Evolutionary conservation across 2,797 vertebrate genomes (phyloP).

Genomic region (Lepilemur septentrionalis): DNA sequence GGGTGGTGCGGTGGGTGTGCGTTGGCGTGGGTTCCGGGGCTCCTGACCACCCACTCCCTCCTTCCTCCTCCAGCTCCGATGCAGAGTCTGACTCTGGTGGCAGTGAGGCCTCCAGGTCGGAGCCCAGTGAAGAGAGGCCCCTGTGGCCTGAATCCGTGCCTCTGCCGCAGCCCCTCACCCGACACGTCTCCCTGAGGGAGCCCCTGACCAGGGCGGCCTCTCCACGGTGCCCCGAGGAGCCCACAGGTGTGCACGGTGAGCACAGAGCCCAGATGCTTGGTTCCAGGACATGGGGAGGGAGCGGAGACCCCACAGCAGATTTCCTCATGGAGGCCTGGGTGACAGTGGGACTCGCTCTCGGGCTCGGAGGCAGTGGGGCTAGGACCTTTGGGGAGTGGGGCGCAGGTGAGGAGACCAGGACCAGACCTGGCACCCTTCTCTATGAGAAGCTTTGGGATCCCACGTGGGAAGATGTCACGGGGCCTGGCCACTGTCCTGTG

Average conservation of each 20-base stretch:
- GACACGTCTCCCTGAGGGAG: neutral
- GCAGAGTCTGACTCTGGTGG: conserved; percentile 65
- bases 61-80: conserved; percentile 80
- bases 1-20: rapidly evolving
- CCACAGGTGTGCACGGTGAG: conserved; percentile 80
- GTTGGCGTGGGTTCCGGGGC: rapidly evolving
- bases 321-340: rapidly evolving
- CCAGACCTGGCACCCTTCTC: neutral
- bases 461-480: neutral
- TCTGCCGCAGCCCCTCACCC: neutral
- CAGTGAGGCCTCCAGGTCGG: rapidly evolving
- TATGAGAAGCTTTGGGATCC: neutral
- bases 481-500: neutral
- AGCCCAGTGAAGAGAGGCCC: neutral
- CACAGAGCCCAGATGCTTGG: neutral
- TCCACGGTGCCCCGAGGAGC: neutral
- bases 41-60: neutral
- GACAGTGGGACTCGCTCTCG: neutral
- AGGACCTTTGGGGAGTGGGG: neutral
- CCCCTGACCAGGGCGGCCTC: rapidly evolving
- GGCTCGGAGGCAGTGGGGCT: neutral
- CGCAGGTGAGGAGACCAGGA: rapidly evolving
- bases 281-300: neutral
- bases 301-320: rapidly evolving
- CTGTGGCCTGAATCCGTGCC: rapidly evolving